Evolutionary conservation across 2,113 vertebrate genomes (phyloP).

Genomic region (Melanostigma gelatinosum): DNA sequence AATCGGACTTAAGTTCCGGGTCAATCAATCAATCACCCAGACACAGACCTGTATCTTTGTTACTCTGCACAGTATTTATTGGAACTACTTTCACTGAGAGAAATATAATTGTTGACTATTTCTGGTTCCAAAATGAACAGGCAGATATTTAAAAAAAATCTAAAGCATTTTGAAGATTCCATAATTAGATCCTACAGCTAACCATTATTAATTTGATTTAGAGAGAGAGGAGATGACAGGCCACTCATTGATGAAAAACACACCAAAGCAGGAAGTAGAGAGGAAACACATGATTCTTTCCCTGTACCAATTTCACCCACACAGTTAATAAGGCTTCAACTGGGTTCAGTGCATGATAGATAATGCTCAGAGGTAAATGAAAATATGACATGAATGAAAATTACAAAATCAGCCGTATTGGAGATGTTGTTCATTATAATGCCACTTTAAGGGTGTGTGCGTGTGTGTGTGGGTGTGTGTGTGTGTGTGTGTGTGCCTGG

Average conservation of each 20-base stretch:
- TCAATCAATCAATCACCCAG: too few relatives aligned
- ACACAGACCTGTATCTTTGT: too few relatives aligned
- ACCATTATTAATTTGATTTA: conserved; percentile 26
- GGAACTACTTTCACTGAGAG: too few relatives aligned
- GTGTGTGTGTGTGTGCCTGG: background rate
- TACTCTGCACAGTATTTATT: too few relatives aligned
- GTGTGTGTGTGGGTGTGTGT: background rate
- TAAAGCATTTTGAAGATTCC: background rate
- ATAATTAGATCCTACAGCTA: conserved; percentile 19
- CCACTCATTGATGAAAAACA: background rate
- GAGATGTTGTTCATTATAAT: conserved; percentile 57
- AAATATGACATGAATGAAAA: conserved; percentile 31
- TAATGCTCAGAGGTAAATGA: conserved; percentile 55
- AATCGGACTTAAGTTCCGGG: too few relatives aligned
- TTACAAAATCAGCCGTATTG: conserved; percentile 27
- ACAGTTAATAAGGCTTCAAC: conserved; percentile 43
- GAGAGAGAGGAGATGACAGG: conserved; percentile 9
- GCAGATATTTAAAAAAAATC: background rate
- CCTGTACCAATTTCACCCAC: conserved; percentile 37
- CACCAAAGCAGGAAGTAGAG: background rate
- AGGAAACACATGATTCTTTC: background rate
- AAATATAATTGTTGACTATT: too few relatives aligned
- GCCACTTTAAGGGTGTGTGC: background rate
- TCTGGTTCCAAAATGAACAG: too few relatives aligned
- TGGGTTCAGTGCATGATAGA: conserved; percentile 46